phyloP scores from a whole-genome alignment of 2,113 vertebrate genomes.

The Pao palembangensis region DNA sequence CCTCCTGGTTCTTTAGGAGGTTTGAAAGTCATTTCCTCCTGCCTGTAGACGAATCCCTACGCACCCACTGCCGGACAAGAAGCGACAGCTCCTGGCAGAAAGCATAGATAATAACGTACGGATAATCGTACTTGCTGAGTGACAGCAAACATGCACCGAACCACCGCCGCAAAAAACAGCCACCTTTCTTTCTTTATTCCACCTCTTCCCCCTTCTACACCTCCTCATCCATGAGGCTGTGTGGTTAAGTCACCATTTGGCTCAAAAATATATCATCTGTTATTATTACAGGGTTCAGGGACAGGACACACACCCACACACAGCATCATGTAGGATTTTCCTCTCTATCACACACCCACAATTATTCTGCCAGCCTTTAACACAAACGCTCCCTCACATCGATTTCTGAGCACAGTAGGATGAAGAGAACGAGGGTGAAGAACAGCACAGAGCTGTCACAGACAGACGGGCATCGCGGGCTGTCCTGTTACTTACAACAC shows the following conservation, averaged over 20 bases:
- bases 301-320: constrained; percentile 21
- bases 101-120: no score
- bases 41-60: no score
- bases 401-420: not conserved
- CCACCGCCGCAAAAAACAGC: not conserved
- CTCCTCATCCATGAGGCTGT: constrained; percentile 10
- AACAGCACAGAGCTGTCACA: not conserved
- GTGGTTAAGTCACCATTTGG: constrained; percentile 16
- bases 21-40: no score
- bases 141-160: not conserved
- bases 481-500: constrained; percentile 37
- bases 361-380: constrained; percentile 9
- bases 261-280: constrained; percentile 28
- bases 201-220: constrained; percentile 12
- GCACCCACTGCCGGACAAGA: no score
- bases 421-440: no score
- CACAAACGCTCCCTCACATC: constrained; percentile 23
- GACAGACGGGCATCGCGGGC: constrained; percentile 30
- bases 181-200: constrained; percentile 20
- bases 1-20: no score
- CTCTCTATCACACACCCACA: constrained; percentile 15
- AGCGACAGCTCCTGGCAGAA: no score
- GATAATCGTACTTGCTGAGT: no score
- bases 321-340: constrained; percentile 3
- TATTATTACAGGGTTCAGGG: constrained; percentile 36